Conservation (phyloP, 2,113 vertebrate genomes). For the Eonycteris spelaea region DNA sequence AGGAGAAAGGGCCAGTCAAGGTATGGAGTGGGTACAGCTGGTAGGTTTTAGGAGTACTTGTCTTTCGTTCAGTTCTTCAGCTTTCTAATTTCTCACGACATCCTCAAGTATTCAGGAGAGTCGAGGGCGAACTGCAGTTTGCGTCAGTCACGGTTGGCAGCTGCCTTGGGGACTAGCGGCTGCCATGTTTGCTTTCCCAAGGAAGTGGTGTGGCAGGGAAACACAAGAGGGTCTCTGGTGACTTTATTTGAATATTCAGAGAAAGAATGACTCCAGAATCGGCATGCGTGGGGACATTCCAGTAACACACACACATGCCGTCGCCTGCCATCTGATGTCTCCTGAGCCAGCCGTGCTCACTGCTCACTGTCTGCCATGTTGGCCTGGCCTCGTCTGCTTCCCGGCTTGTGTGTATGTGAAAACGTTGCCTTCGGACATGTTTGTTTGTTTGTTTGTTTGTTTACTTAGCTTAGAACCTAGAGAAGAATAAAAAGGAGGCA, state of each 20-base stretch:
- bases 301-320: no score
- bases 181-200: not conserved
- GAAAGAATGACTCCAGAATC: not conserved
- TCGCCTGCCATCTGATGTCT: not conserved
- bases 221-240: not conserved
- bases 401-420: not conserved
- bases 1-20: not conserved
- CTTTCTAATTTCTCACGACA: not conserved
- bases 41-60: not conserved
- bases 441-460: not conserved
- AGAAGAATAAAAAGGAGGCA: not conserved
- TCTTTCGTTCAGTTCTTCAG: not conserved
- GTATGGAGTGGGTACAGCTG: no score
- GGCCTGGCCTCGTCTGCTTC: not conserved
- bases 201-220: not conserved
- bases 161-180: not conserved
- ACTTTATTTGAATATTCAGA: constrained; percentile 24
- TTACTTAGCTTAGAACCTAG: constrained; percentile 10
- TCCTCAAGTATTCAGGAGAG: not conserved
- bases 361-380: not conserved
- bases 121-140: not conserved
- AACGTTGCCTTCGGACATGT: not conserved
- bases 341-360: rapidly evolving
- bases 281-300: not conserved
- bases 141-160: not conserved